A percentile compares a stretch with the other conserved stretches of the same genome.
These are phyloP conservation scores for Acrobeloides nanus DNA, from an alignment of 2,888 invertebrate genomes.

Conservation along the genomic window DNA sequence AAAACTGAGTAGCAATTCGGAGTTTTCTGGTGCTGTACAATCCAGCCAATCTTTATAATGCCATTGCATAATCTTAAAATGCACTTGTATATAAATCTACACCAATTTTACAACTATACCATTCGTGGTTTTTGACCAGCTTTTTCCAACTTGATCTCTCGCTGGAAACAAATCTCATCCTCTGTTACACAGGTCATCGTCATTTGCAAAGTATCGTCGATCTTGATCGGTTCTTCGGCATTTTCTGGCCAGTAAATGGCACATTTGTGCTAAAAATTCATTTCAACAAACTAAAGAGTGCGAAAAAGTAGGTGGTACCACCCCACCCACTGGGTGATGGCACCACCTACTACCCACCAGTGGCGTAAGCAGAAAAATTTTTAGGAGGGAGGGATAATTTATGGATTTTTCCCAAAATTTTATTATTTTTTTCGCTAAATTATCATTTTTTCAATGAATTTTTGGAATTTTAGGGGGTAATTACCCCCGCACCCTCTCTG, in stretches of 20 bases:
- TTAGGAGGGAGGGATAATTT: too few relatives aligned
- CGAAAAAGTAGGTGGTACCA: too few relatives aligned
- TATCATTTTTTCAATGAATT: too few relatives aligned
- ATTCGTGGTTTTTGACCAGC: constrained; percentile 16
- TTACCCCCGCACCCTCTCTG: background rate
- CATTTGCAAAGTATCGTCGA: constrained; percentile 21
- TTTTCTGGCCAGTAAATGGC: constrained; percentile 42
- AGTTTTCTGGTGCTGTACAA: constrained; percentile 17
- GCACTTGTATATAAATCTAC: constrained; percentile 1
- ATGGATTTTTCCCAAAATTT: background rate
- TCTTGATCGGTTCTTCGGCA: constrained; percentile 30
- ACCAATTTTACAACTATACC: constrained; percentile 4
- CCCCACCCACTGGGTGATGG: background rate
- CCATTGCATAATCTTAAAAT: constrained; percentile 33
- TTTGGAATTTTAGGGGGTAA: too few relatives aligned
- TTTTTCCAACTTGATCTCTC: constrained; percentile 24
- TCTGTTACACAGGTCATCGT: constrained; percentile 27
- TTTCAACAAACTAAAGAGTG: background rate
- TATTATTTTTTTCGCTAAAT: background rate
- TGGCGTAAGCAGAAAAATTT: too few relatives aligned
- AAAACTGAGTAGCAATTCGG: constrained; percentile 28
- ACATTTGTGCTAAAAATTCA: constrained; percentile 36
- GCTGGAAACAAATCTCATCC: constrained; percentile 29
- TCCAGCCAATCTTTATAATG: constrained; percentile 40
- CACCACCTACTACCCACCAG: background rate